These are phyloP conservation scores for Bryconaethiops microstoma DNA, from an alignment of 2,797 vertebrate species.

Conservation along the genomic window DNA sequence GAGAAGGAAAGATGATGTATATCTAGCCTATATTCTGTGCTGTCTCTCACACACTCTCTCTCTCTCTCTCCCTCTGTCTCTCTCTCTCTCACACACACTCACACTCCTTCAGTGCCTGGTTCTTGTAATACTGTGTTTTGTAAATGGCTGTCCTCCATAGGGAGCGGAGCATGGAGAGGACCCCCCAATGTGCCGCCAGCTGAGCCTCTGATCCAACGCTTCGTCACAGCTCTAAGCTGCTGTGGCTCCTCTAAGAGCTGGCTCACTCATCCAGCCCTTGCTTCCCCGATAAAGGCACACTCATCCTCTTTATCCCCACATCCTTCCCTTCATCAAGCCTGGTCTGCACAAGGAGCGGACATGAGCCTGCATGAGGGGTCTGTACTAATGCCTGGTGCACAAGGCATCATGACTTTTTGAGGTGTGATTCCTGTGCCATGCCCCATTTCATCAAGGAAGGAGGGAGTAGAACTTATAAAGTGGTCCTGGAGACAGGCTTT, in stretches of 20 bases:
- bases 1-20: conserved; percentile 38
- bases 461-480: not conserved
- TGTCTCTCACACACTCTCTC: not conserved
- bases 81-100: too few relatives aligned
- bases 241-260: not conserved
- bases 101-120: not conserved
- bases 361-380: not conserved
- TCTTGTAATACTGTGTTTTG: conserved; percentile 13
- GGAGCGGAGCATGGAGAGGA: conserved; percentile 3
- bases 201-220: conserved; percentile 35
- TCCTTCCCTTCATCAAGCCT: not conserved
- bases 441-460: too few relatives aligned
- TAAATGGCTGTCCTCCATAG: not conserved
- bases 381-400: too few relatives aligned
- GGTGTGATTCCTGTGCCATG: too few relatives aligned
- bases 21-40: conserved; percentile 11
- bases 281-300: not conserved
- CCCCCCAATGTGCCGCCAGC: conserved; percentile 17
- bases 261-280: not conserved
- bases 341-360: too few relatives aligned
- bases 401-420: too few relatives aligned
- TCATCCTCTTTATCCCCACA: not conserved
- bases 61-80: not conserved
- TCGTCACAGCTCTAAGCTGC: conserved; percentile 18
- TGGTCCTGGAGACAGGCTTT: not conserved